A percentile compares a stretch with the other conserved stretches of the same genome.
Evolutionary conservation across 2,113 vertebrate genomes (phyloP).

Genomic region (Neotoma lepida): DNA sequence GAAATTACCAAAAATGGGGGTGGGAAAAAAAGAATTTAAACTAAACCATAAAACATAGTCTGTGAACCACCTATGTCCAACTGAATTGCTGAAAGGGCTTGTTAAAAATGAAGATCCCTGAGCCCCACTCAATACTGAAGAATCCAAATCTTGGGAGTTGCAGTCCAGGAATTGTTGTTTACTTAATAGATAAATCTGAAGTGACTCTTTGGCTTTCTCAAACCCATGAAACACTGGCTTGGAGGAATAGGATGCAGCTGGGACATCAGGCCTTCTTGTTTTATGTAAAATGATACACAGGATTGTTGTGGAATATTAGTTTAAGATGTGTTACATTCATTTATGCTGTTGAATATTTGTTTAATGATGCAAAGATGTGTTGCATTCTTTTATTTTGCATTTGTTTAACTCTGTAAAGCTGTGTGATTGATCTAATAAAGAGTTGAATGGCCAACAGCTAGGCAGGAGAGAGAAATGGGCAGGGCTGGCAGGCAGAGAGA

Average conservation of each 20-base stretch:
- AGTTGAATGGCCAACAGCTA: no score
- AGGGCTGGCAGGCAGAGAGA: no score
- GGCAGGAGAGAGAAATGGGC: no score
- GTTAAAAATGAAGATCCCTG: neutral
- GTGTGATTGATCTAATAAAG: no score
- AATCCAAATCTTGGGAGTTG: neutral
- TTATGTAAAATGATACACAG: slow-evolving; percentile 15
- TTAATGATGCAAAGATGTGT: no score
- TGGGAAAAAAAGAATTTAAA: neutral
- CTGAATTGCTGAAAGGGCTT: neutral
- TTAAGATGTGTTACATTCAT: no score
- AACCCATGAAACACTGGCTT: neutral
- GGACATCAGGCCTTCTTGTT: slow-evolving; percentile 28
- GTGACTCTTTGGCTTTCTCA: neutral
- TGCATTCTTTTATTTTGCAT: no score
- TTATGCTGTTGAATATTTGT: no score
- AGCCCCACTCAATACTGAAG: neutral
- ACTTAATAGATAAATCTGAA: neutral
- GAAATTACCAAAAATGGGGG: slow-evolving; percentile 4
- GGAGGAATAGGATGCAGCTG: neutral
- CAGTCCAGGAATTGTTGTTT: neutral
- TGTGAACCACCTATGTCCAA: neutral
- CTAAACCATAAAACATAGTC: neutral
- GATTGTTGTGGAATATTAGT: no score
- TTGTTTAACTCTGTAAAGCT: no score